These are phyloP conservation scores for Stenurella melanura DNA, from an alignment of 2,888 invertebrate genomes.

Conservation along the genomic window DNA sequence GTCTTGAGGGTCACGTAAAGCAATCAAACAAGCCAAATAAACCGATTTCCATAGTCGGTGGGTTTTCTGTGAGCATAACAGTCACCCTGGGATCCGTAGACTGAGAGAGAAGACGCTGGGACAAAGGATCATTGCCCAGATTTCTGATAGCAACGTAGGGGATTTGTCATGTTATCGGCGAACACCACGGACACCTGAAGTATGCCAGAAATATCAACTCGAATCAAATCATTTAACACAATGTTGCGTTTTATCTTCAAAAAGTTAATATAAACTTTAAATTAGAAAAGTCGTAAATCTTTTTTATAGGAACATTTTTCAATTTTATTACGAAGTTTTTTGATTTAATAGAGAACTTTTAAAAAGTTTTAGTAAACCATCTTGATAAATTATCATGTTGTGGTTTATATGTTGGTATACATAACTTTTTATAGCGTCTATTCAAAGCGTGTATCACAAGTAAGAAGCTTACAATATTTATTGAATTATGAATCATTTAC, in stretches of 20 bases:
- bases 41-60: constrained; percentile 44
- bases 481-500: too few relatives aligned
- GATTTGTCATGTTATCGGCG: constrained; percentile 59
- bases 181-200: constrained; percentile 17
- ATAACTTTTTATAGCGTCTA: neutral
- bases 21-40: constrained; percentile 43
- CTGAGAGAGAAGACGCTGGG: constrained; percentile 45
- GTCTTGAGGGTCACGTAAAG: constrained; percentile 40
- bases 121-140: constrained; percentile 58
- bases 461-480: neutral
- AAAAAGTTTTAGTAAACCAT: neutral
- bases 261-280: constrained; percentile 24
- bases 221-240: constrained; percentile 15
- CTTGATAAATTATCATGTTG: constrained; percentile 3
- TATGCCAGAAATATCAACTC: constrained; percentile 30
- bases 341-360: constrained; percentile 25
- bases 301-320: constrained; percentile 26
- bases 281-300: constrained; percentile 25
- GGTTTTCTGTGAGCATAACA: constrained; percentile 52
- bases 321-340: constrained; percentile 17
- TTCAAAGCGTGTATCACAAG: neutral
- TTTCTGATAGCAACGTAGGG: constrained; percentile 58
- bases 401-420: neutral
- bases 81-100: constrained; percentile 54
- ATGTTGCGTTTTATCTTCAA: constrained; percentile 14